Evolutionary conservation across 2,888 invertebrate genomes (phyloP).

Genomic region (Dascillus cervinus): DNA sequence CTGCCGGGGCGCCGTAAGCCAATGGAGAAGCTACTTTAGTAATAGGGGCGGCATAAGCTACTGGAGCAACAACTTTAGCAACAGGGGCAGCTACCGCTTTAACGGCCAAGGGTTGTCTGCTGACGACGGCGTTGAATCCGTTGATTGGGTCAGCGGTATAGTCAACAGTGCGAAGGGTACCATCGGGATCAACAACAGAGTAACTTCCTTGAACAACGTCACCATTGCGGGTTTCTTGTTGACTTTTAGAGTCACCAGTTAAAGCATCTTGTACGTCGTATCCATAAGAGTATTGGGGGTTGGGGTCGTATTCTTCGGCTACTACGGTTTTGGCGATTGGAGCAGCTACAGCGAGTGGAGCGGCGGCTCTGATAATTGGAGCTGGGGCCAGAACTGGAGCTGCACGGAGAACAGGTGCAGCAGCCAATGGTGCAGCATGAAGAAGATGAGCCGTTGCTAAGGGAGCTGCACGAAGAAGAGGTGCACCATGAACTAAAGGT

Average conservation of each 20-base stretch:
- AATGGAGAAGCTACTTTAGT: constrained; percentile 31
- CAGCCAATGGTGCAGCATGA: no score
- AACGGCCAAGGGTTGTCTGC: constrained; percentile 42
- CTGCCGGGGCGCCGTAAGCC: constrained; percentile 18
- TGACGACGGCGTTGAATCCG: constrained; percentile 53
- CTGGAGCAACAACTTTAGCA: constrained; percentile 10
- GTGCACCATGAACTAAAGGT: constrained; percentile 1
- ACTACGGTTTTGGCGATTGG: constrained; percentile 30
- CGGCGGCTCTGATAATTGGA: constrained; percentile 15
- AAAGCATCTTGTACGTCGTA: constrained; percentile 49
- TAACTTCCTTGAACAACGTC: constrained; percentile 51
- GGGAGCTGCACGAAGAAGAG: background rate
- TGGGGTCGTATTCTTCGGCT: constrained; percentile 43
- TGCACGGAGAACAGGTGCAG: no score
- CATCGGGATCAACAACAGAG: constrained; percentile 49
- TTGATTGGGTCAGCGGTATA: constrained; percentile 52
- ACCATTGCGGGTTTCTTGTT: constrained; percentile 47
- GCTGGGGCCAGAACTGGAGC: no score
- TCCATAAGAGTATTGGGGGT: constrained; percentile 49
- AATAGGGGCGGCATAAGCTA: constrained; percentile 27
- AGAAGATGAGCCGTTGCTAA: no score
- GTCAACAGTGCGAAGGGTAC: constrained; percentile 48
- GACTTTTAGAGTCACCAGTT: constrained; percentile 50
- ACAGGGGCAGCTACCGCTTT: constrained; percentile 30
- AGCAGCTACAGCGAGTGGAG: constrained; percentile 37